A percentile compares a stretch with the other conserved stretches of the same genome.
Conservation (phyloP, 2,797 vertebrate genomes). For the Moxostoma hubbsi region DNA sequence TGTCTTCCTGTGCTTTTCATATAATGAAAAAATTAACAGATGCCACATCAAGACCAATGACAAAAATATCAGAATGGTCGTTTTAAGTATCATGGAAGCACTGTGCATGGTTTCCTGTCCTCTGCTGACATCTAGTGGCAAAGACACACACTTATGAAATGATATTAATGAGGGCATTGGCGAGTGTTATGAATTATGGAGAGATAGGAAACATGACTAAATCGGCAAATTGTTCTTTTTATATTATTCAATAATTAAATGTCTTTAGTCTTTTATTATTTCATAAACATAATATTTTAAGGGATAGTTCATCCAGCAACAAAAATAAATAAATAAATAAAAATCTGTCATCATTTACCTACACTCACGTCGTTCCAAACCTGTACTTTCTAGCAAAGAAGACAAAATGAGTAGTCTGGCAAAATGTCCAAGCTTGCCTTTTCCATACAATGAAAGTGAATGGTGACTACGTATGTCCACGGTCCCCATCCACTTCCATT, state of each 20-base stretch:
- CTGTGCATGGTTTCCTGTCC: slow-evolving; percentile 75
- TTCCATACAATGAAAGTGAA: too few relatives aligned
- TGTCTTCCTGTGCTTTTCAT: slow-evolving; percentile 70
- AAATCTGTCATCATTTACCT: too few relatives aligned
- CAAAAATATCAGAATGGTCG: slow-evolving; percentile 67
- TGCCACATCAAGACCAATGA: slow-evolving; percentile 65
- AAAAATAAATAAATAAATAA: too few relatives aligned
- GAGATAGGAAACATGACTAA: slow-evolving; percentile 25
- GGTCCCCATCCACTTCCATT: too few relatives aligned
- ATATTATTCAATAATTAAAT: slow-evolving; percentile 42
- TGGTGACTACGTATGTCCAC: too few relatives aligned
- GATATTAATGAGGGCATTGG: slow-evolving; percentile 45
- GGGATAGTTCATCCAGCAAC: too few relatives aligned
- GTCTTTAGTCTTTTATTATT: neutral
- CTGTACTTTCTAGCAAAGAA: too few relatives aligned
- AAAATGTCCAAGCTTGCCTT: too few relatives aligned
- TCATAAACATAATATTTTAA: slow-evolving; percentile 28
- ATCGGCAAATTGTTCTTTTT: slow-evolving; percentile 29
- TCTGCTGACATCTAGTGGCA: slow-evolving; percentile 82
- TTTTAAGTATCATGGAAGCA: slow-evolving; percentile 79
- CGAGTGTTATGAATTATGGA: slow-evolving; percentile 42
- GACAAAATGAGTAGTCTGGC: too few relatives aligned
- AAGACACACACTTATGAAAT: slow-evolving; percentile 50
- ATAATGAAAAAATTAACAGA: slow-evolving; percentile 73
- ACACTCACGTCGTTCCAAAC: too few relatives aligned